Conservation (phyloP, 2,113 vertebrate species). For the Bubo scandiacus region DNA sequence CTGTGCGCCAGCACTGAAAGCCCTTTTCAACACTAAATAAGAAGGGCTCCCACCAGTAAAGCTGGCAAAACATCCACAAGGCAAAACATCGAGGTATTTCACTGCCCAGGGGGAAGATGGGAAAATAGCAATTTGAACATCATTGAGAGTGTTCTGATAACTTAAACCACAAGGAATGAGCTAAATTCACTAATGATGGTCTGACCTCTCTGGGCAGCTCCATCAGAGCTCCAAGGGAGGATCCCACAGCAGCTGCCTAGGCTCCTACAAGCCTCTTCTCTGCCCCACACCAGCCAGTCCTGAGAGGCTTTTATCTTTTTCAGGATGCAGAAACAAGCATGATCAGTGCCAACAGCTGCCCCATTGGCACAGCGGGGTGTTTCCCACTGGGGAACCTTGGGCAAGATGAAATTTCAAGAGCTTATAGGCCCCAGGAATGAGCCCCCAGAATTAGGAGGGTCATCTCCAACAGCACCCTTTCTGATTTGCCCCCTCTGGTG, state of each 20-base stretch:
- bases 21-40: slow-evolving; percentile 24
- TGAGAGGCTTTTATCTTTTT: background rate
- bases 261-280: background rate
- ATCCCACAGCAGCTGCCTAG: background rate
- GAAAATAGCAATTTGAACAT: background rate
- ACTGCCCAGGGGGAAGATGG: background rate
- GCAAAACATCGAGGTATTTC: background rate
- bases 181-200: background rate
- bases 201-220: background rate
- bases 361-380: fast-evolving
- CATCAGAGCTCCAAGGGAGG: background rate
- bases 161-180: background rate
- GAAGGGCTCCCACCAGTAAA: background rate
- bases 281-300: background rate
- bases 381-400: background rate
- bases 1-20: background rate
- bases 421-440: background rate
- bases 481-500: background rate
- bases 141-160: background rate
- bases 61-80: background rate
- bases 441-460: background rate
- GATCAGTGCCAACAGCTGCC: background rate
- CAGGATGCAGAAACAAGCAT: background rate
- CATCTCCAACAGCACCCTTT: background rate
- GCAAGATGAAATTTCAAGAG: background rate